phyloP scores from a whole-genome alignment of 2,888 invertebrate species.

The Oscheius sp. region DNA sequence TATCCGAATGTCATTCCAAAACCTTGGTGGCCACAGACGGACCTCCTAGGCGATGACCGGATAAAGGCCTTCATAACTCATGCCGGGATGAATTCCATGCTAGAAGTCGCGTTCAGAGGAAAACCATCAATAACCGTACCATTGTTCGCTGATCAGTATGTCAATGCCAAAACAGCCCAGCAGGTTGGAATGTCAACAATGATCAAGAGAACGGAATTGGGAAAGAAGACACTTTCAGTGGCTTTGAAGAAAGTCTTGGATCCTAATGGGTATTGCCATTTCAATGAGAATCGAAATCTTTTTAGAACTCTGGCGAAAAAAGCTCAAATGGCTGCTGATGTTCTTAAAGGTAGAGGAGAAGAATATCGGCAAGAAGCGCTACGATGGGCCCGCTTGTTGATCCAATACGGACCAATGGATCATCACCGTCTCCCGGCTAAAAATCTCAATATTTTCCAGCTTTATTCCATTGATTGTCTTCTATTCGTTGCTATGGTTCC shows the following conservation, averaged over 20 bases:
- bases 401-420: slow-evolving; percentile 2
- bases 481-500: neutral
- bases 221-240: neutral
- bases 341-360: slow-evolving; percentile 8
- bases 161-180: slow-evolving; percentile 22
- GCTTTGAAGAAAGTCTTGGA: slow-evolving; percentile 10
- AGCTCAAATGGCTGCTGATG: neutral
- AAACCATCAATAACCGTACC: slow-evolving; percentile 33
- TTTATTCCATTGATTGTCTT: slow-evolving; percentile 18
- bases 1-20: slow-evolving; percentile 9
- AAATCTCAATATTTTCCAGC: slow-evolving; percentile 8
- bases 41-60: slow-evolving; percentile 22
- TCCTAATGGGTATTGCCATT: neutral
- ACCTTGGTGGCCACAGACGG: slow-evolving; percentile 29
- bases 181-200: slow-evolving; percentile 14
- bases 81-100: slow-evolving; percentile 37
- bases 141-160: slow-evolving; percentile 30
- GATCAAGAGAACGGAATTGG: slow-evolving; percentile 17
- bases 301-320: slow-evolving; percentile 2
- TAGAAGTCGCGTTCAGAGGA: slow-evolving; percentile 22
- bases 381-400: slow-evolving; percentile 11
- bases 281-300: neutral
- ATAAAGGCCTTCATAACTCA: slow-evolving; percentile 32
- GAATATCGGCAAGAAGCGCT: slow-evolving; percentile 13
- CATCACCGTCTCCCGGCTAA: slow-evolving; percentile 7